A percentile compares a stretch with the other conserved stretches of the same genome.
Conservation (phyloP, 2,113 vertebrate species). For the Sander vitreus region DNA sequence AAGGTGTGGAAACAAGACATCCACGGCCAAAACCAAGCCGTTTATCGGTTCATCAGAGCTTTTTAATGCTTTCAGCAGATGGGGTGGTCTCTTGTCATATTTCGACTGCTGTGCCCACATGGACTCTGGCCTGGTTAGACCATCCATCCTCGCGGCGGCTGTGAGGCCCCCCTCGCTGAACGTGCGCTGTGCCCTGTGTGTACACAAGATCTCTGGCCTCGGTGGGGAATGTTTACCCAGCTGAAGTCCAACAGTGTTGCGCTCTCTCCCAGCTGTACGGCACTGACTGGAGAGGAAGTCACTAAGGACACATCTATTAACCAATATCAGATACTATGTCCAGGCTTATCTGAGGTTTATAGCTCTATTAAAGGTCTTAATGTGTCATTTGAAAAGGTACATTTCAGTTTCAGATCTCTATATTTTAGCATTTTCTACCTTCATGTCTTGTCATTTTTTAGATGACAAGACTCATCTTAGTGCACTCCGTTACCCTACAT, state of each 20-base stretch:
- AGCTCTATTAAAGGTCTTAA: neutral
- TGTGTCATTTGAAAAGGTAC: slow-evolving; percentile 1
- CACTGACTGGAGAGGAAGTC: slow-evolving; percentile 65
- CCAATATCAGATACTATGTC: slow-evolving; percentile 36
- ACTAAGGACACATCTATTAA: slow-evolving; percentile 57
- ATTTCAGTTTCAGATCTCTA: neutral
- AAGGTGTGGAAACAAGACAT: slow-evolving; percentile 13
- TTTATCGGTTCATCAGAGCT: slow-evolving; percentile 14
- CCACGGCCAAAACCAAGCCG: neutral
- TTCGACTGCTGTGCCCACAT: slow-evolving; percentile 67
- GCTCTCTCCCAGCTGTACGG: slow-evolving; percentile 65
- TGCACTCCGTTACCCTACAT: neutral
- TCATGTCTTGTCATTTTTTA: neutral
- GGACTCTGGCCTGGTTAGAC: slow-evolving; percentile 71
- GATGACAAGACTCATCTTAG: neutral
- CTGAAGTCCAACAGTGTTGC: slow-evolving; percentile 82
- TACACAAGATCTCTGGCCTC: slow-evolving; percentile 83
- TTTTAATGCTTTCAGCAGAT: slow-evolving; percentile 40
- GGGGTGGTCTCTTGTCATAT: slow-evolving; percentile 60
- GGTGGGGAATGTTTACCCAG: slow-evolving; percentile 84
- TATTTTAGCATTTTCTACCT: neutral
- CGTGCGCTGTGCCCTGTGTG: slow-evolving; percentile 74
- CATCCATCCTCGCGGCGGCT: slow-evolving; percentile 62
- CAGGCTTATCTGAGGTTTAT: slow-evolving; percentile 1
- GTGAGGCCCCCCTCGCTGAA: slow-evolving; percentile 62